Base-by-base conservation (phyloP, 2,797 vertebrate genomes). In the Geotria australis region DNA sequence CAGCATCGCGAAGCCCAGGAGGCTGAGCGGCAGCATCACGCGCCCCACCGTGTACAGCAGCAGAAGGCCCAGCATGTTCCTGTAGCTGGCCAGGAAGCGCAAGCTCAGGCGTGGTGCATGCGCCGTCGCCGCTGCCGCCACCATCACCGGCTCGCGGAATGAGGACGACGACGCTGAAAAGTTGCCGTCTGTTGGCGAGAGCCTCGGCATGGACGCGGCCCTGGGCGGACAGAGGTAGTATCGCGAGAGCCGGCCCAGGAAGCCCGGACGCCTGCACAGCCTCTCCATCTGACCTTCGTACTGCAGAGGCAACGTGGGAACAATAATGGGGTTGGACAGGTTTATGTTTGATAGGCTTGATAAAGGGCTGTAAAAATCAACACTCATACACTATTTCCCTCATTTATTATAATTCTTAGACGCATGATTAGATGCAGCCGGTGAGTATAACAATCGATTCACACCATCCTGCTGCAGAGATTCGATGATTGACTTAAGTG, bases 61-160 rank as follows among this genome's bases (percentile, higher is more conserved):
- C 48, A 82, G 57, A 58, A 86, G 61, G 2, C 71, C 65, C 48
- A 77, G 24, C 1, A 94, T 68, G 2, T 74, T 81, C 59, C 74
- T 69, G 73, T 88, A 95, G 72, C 79, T 95, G 58, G 79, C 86
- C 66, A 98, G 70, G 46, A 68, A 71, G 1, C 88, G 75, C 58
- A 98, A 73, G 60, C 81, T 85, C 61, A 98, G 71, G 45, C 82
- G 66, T 0, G 81, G 75, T 8, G 61, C 70, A 1, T 58, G 63
- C 46, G 48, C 60, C n/a, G 64, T 63, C 6, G 58, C 63, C 59
- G 59, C 71, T 38, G 24, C 24, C 24, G 24, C 24, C 24, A 38
- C 38, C 38, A 38, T 38, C 24, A 38, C 24, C 38, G 24, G 24
- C 24, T 38, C 24, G 24, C 24, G 24, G 24, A 38, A 38, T 38